Conservation (phyloP, 2,113 vertebrate genomes). For the Xerus inauris region DNA sequence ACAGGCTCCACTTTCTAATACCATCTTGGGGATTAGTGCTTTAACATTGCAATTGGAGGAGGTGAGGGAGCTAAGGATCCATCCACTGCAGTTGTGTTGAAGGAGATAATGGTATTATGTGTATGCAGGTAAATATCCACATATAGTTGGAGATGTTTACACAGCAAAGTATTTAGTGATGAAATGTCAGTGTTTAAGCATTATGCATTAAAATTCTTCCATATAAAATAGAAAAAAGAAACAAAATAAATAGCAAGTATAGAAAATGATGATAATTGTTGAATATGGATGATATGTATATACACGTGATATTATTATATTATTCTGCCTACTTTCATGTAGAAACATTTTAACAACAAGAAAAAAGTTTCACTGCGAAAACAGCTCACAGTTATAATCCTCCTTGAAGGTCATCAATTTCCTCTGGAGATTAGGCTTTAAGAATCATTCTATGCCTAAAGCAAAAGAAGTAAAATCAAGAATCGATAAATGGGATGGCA, state of each 20-base stretch:
- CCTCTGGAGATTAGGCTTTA: neutral
- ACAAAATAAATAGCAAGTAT: neutral
- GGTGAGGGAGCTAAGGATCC: neutral
- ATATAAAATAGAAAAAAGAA: neutral
- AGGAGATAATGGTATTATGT: neutral
- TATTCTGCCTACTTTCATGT: neutral
- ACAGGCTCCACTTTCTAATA: neutral
- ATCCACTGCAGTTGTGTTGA: neutral
- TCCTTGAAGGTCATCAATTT: too few species aligned
- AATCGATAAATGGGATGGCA: too few species aligned
- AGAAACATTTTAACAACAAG: neutral
- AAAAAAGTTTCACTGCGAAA: neutral
- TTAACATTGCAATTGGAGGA: neutral
- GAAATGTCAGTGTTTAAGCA: neutral
- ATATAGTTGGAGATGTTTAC: neutral
- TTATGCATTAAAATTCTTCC: neutral
- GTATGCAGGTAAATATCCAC: neutral
- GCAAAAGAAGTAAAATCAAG: too few species aligned
- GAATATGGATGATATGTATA: neutral
- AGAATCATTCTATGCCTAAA: neutral
- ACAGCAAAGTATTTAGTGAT: neutral
- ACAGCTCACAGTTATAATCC: neutral
- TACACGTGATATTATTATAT: neutral
- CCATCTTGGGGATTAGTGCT: neutral
- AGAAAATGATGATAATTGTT: neutral